Percentiles rank a stretch among this genome's conserved stretches.
Conservation (phyloP, 2,888 invertebrate species). For the Meta bourneti region DNA sequence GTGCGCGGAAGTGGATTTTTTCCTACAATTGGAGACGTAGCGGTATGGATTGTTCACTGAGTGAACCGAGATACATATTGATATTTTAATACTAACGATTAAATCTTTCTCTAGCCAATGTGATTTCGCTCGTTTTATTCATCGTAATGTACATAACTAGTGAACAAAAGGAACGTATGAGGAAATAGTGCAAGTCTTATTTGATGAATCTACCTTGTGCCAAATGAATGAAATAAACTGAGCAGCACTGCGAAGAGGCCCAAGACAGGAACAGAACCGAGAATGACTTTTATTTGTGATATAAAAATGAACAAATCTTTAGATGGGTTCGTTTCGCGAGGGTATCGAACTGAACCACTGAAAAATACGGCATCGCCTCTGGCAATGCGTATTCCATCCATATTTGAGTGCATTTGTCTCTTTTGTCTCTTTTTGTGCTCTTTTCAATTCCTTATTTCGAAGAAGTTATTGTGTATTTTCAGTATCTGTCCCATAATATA, state of each 20-base stretch:
- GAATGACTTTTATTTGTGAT: constrained; percentile 33
- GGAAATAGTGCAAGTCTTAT: constrained; percentile 7
- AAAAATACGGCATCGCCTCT: not conserved
- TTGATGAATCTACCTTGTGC: constrained; percentile 63
- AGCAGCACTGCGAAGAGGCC: not conserved
- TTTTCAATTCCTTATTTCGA: not conserved
- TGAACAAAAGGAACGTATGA: constrained; percentile 36
- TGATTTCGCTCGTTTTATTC: constrained; percentile 38
- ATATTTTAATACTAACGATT: constrained; percentile 9
- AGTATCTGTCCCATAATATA: constrained; percentile 1
- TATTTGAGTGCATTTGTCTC: constrained; percentile 18
- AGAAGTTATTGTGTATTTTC: constrained; percentile 2
- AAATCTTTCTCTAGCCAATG: constrained; percentile 51
- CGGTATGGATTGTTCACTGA: constrained; percentile 50
- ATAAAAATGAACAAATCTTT: constrained; percentile 48
- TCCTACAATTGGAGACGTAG: not conserved
- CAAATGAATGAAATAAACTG: constrained; percentile 55
- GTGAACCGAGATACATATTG: constrained; percentile 48
- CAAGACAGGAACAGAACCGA: constrained; percentile 12
- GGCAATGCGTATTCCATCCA: constrained; percentile 23
- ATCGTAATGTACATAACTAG: constrained; percentile 53
- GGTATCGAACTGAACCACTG: not conserved
- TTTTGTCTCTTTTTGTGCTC: too few species aligned
- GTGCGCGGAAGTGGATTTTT: constrained; percentile 34
- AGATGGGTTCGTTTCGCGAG: not conserved